phyloP scores from a whole-genome alignment of 2,797 vertebrate species.

The Chloroceryle amazona region DNA sequence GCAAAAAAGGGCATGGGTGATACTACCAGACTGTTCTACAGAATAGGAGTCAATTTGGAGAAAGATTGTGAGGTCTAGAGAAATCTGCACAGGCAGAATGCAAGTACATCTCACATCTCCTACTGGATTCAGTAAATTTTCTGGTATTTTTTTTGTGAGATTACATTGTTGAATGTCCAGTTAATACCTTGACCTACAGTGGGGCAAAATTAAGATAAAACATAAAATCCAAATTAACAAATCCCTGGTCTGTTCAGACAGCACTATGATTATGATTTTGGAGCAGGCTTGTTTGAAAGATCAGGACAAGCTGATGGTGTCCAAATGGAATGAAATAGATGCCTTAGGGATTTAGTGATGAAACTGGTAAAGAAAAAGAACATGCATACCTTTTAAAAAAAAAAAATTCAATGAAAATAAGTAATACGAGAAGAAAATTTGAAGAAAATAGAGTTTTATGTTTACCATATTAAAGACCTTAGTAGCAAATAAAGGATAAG shows the following conservation, averaged over 20 bases:
- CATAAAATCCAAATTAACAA: neutral
- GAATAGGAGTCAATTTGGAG: neutral
- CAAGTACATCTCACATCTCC: neutral
- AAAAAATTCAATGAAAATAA: neutral
- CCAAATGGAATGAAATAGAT: neutral
- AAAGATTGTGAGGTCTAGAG: neutral
- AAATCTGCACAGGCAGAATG: neutral
- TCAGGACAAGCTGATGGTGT: neutral
- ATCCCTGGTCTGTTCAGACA: neutral
- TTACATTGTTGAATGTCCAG: neutral
- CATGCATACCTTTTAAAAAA: too few species aligned
- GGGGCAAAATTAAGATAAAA: neutral
- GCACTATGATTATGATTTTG: neutral
- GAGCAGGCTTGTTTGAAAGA: neutral
- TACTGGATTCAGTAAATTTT: neutral
- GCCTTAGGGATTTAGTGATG: neutral
- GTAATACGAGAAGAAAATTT: neutral
- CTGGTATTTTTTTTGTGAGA: neutral
- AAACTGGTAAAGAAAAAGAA: neutral
- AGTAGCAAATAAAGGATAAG: neutral
- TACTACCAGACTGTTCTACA: neutral
- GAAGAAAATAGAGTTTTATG: neutral
- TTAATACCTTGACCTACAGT: neutral
- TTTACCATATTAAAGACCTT: neutral
- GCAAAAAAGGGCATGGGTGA: neutral